A percentile compares a stretch with the other conserved stretches of the same genome.
phyloP scores from a whole-genome alignment of 92 coral and sea anemone genomes.

The Hydrozoanthus gracilis region DNA sequence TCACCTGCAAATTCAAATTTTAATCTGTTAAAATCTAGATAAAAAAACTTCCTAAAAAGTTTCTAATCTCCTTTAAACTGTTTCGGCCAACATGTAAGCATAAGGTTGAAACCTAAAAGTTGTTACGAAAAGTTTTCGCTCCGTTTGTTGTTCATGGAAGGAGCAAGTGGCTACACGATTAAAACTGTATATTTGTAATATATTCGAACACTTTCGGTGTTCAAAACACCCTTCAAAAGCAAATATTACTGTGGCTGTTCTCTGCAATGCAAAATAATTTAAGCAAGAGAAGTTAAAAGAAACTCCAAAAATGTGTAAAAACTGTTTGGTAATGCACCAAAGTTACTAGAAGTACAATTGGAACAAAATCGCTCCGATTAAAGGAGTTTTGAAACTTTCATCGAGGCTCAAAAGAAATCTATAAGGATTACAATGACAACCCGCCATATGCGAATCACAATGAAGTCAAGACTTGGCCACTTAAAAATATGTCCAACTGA shows the following conservation, averaged over 20 bases:
- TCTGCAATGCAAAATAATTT: not conserved
- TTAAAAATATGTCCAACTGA: slow-evolving; percentile 37
- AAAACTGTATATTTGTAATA: slow-evolving; percentile 24
- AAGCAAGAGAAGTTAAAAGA: not conserved
- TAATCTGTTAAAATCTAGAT: slow-evolving; percentile 25
- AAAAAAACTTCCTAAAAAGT: slow-evolving; percentile 37
- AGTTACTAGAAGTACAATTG: not conserved
- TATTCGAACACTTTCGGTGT: slow-evolving; percentile 15
- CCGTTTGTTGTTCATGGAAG: not conserved
- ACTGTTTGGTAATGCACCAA: not conserved
- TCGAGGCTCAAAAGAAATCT: slow-evolving; percentile 24
- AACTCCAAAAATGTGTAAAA: not conserved
- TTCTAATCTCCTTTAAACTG: slow-evolving; percentile 6
- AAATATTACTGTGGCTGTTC: slow-evolving; percentile 22
- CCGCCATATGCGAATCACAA: slow-evolving; percentile 34
- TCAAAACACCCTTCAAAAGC: slow-evolving; percentile 14
- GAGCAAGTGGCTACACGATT: slow-evolving; percentile 28
- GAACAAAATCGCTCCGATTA: slow-evolving; percentile 32
- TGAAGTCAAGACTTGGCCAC: slow-evolving; percentile 8
- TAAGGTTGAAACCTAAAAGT: not conserved
- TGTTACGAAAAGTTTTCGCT: not conserved
- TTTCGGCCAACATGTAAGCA: slow-evolving; percentile 8
- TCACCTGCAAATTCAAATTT: slow-evolving; percentile 47
- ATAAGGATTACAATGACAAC: slow-evolving; percentile 14
- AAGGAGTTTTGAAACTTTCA: slow-evolving; percentile 51